A percentile compares a stretch with the other conserved stretches of the same genome.
phyloP scores from a whole-genome alignment of 2,113 vertebrate genomes.

The Callipepla squamata region DNA sequence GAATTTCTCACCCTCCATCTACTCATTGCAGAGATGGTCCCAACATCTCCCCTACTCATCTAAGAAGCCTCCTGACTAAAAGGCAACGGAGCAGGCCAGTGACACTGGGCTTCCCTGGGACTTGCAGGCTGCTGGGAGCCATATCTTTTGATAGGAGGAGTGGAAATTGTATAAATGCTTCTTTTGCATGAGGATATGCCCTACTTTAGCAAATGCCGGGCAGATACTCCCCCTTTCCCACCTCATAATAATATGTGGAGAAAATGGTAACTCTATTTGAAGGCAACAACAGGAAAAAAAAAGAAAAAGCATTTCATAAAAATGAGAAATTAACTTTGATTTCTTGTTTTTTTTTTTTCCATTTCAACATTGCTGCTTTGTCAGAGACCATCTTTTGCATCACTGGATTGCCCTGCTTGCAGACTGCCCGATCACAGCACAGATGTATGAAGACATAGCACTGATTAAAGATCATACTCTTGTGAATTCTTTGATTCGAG shows the following conservation, averaged over 20 bases:
- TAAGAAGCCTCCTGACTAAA: neutral
- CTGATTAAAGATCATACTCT: constrained; percentile 95
- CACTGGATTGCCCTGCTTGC: constrained; percentile 97
- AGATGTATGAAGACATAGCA: constrained; percentile 97
- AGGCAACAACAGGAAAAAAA: neutral
- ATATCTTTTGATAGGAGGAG: neutral
- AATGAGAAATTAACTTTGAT: constrained; percentile 23
- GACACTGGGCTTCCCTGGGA: neutral
- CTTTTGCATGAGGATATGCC: neutral
- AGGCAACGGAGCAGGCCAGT: neutral
- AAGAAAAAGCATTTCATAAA: neutral
- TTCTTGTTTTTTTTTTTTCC: constrained; percentile 30
- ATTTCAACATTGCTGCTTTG: constrained; percentile 24
- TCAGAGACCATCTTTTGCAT: constrained; percentile 95
- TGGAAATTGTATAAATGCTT: neutral
- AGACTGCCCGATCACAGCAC: constrained; percentile 93
- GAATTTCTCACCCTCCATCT: neutral
- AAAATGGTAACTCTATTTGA: neutral
- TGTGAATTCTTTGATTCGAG: constrained; percentile 96
- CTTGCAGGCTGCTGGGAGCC: neutral
- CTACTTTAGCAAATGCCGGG: neutral
- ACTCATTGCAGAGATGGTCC: neutral
- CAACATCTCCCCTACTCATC: too few species aligned
- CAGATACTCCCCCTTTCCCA: neutral
- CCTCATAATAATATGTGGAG: neutral